Base-by-base conservation (phyloP, 2,797 vertebrate genomes). In the Phoxinus dragarum region DNA sequence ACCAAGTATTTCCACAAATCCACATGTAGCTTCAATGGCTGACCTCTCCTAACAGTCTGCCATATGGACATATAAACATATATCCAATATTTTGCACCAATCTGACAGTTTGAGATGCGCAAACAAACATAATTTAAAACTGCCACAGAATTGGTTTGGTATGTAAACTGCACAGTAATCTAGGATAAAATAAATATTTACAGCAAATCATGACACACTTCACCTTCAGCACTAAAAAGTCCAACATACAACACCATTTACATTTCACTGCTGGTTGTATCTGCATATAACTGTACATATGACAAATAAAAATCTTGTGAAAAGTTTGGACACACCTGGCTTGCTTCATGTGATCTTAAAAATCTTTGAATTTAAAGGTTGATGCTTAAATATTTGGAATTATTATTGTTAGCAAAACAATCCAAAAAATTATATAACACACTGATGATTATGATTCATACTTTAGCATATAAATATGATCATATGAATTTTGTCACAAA, bases 1-100 rank as follows among this genome's bases (percentile, higher is more conserved):
- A 47, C 12, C 23, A 61, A 47, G 19, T 27, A 47, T 82, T 42
- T 74, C 54, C 27, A 44, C 69, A 73, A 36, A 74, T 74, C 69
- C 71, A 74, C 47, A 72, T 72, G 36, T 40, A 36, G 54, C 56
- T 73, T 16, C 52, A 61, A 6, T 34, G 68, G 27, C 40, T 73
- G 36, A 82, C 38, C 36, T 34, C 49, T 81, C 66, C 66, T 67
- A 40, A 16, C 27, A 40, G 80, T 72, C 49, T 19, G 17, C 49
- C 47, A 73, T 52, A 21, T 74, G 27, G 72, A 74, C 31, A 47
- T 47, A 47, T 44, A 44, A 47, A 47, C 44, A 44, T 44, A 12
- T 47, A 27, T 27, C 27, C 27, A 4, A 47, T 14, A 47, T 47
- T 47, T 47, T 47, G 67, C 36, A 8, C 36, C 49, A 71, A 56